These are phyloP conservation scores for Thymallus thymallus DNA, from an alignment of 2,113 vertebrate species.

Conservation along the genomic window DNA sequence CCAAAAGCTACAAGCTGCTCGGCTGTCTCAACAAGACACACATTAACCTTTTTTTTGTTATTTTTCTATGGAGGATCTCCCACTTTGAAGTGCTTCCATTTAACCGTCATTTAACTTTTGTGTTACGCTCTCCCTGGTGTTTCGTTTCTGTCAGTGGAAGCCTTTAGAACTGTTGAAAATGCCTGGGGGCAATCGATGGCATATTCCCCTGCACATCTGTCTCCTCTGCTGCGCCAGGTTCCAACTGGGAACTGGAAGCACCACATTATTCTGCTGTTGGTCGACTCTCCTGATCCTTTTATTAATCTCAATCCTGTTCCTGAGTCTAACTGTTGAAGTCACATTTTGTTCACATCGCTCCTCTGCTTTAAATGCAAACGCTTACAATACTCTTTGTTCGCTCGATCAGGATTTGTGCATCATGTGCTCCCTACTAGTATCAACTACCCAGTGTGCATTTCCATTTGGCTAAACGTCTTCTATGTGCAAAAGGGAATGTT, in stretches of 20 bases:
- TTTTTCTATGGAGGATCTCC: conserved; percentile 60
- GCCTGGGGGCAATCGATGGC: conserved; percentile 65
- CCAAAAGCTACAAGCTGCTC: conserved; percentile 68
- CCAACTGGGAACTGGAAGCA: not conserved
- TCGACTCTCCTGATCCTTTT: not conserved
- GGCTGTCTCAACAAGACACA: conserved; percentile 66
- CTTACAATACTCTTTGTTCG: not conserved
- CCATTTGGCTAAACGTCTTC: too few species aligned
- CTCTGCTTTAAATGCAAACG: too few species aligned
- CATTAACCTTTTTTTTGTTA: conserved; percentile 71
- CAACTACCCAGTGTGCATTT: too few species aligned
- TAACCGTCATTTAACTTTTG: conserved; percentile 75
- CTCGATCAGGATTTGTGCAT: too few species aligned
- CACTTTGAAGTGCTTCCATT: conserved; percentile 73
- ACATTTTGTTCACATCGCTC: too few species aligned
- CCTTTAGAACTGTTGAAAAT: conserved; percentile 68
- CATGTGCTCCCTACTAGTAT: not conserved
- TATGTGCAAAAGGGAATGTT: too few species aligned
- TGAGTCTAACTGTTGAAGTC: not conserved
- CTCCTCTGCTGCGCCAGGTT: conserved; percentile 54
- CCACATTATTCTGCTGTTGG: not conserved
- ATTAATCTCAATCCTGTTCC: too few species aligned
- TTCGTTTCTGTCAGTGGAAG: conserved; percentile 60
- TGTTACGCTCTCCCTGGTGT: conserved; percentile 58
- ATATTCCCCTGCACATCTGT: conserved; percentile 69